Conservation (phyloP, 2,888 invertebrate species). For the Cetonia aurata region DNA sequence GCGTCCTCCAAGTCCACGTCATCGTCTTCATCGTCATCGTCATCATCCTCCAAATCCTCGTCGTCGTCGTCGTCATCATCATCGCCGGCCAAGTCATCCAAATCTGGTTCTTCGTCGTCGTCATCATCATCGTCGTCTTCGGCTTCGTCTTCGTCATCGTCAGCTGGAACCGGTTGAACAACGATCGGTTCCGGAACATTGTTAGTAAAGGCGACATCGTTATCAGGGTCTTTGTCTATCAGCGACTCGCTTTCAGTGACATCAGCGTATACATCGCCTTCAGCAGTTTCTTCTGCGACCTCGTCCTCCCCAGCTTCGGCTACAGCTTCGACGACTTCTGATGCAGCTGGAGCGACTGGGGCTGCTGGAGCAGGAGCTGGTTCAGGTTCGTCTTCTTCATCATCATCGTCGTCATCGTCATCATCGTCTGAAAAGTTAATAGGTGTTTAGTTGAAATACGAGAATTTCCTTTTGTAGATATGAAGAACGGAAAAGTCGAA, state of each 20-base stretch:
- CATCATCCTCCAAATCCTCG: conserved; percentile 73
- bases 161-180: conserved; percentile 60
- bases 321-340: conserved; percentile 61
- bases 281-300: conserved; percentile 64
- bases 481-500: no score
- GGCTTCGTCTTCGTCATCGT: conserved; percentile 69
- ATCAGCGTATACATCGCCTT: conserved; percentile 63
- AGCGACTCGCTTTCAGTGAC: conserved; percentile 55
- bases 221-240: conserved; percentile 63
- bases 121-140: conserved; percentile 77
- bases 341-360: conserved; percentile 60
- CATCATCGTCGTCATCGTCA: conserved; percentile 70
- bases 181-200: conserved; percentile 59
- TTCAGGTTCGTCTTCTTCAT: conserved; percentile 66
- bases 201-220: conserved; percentile 51
- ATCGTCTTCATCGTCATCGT: conserved; percentile 71
- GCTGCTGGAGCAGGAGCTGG: neutral
- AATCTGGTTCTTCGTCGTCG: conserved; percentile 68
- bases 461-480: no score
- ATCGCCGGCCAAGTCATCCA: conserved; percentile 63
- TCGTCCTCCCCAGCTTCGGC: conserved; percentile 63
- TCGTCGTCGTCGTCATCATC: conserved; percentile 71
- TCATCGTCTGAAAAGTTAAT: conserved; percentile 41
- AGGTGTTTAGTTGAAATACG: neutral
- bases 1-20: conserved; percentile 77